phyloP scores from a whole-genome alignment of 1,140 invertebrate species.

The Drosophila suzukii region DNA sequence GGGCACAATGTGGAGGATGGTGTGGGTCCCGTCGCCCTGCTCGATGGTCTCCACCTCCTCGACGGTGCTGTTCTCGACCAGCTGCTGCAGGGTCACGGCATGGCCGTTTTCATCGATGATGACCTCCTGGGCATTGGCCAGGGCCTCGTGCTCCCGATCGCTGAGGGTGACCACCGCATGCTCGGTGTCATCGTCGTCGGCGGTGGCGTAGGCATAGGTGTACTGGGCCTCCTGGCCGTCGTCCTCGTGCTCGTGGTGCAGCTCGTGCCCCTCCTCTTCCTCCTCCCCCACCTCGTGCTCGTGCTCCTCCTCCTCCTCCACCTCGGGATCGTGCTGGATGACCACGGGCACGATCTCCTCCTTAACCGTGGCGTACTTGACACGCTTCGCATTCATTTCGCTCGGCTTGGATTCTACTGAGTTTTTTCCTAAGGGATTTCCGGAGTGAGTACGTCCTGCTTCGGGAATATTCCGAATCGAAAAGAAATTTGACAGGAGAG shows the following conservation, averaged over 20 bases:
- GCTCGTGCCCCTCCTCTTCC: conserved; percentile 19
- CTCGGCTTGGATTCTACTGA: too few species aligned
- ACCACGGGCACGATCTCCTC: conserved; percentile 75
- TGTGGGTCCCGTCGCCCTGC: conserved; percentile 80
- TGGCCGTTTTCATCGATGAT: conserved; percentile 82
- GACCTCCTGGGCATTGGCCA: conserved; percentile 72
- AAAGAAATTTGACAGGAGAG: not conserved
- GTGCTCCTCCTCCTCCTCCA: conserved; percentile 28
- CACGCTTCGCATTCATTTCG: conserved; percentile 74
- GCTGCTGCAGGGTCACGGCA: conserved; percentile 71
- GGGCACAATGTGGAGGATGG: conserved; percentile 75
- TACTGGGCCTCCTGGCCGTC: conserved; percentile 55
- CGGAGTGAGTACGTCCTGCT: not conserved
- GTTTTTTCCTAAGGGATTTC: too few species aligned
- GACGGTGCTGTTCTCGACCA: conserved; percentile 76
- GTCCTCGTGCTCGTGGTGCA: conserved; percentile 28
- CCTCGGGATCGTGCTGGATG: conserved; percentile 59
- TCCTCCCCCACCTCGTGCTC: conserved; percentile 16
- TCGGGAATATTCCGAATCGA: too few species aligned
- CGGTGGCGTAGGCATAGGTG: conserved; percentile 73
- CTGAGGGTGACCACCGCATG: conserved; percentile 66
- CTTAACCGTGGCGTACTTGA: conserved; percentile 63
- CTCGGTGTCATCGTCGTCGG: conserved; percentile 67
- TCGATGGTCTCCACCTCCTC: conserved; percentile 79
- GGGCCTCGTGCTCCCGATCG: conserved; percentile 58